Conservation (phyloP, 2,888 invertebrate species). For the Ethmia dodecea region DNA sequence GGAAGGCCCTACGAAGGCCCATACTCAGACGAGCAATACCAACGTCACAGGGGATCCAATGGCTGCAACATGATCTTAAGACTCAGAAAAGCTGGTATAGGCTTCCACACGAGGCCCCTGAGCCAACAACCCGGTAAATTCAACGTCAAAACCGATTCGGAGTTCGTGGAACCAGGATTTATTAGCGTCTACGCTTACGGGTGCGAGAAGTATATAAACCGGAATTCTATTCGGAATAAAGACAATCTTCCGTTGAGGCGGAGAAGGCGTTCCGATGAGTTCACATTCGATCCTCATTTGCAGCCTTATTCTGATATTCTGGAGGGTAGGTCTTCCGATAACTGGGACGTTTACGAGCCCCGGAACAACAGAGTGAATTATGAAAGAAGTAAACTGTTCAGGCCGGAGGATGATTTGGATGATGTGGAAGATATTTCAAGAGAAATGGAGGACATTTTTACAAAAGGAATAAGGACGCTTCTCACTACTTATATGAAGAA, state of each 20-base stretch:
- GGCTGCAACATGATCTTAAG: constrained; percentile 88
- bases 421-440: constrained; percentile 83
- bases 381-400: constrained; percentile 66
- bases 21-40: constrained; percentile 25
- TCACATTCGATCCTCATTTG: constrained; percentile 54
- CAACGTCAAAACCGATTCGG: constrained; percentile 87
- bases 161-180: constrained; percentile 90
- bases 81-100: constrained; percentile 86
- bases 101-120: constrained; percentile 85
- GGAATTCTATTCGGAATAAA: constrained; percentile 57
- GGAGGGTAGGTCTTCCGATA: constrained; percentile 42
- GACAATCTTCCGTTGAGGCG: constrained; percentile 52
- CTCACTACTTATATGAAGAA: constrained; percentile 90
- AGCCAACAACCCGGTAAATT: constrained; percentile 83
- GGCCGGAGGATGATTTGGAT: constrained; percentile 74
- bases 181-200: constrained; percentile 92
- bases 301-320: constrained; percentile 30
- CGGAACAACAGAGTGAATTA: constrained; percentile 54
- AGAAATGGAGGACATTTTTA: constrained; percentile 91
- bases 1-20: constrained; percentile 44
- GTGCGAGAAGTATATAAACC: constrained; percentile 80
- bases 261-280: constrained; percentile 56
- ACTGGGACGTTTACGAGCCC: constrained; percentile 55
- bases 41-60: constrained; percentile 56
- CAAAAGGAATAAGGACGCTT: constrained; percentile 88